phyloP scores from a whole-genome alignment of 2,888 invertebrate genomes.

The Agrochola litura region DNA sequence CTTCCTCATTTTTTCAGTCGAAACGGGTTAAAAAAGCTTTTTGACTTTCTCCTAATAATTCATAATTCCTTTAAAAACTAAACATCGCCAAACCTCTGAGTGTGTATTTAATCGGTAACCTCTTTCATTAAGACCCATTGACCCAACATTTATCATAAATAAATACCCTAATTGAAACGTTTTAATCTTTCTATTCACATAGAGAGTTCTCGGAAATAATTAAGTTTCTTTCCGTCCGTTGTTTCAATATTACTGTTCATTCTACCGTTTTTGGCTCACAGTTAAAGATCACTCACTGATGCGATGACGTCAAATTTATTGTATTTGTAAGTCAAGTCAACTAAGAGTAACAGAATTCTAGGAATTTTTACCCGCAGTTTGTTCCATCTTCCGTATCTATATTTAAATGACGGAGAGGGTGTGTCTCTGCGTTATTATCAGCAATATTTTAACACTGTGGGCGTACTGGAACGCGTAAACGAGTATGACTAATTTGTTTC shows the following conservation, averaged over 20 bases:
- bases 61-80: not conserved
- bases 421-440: too few relatives aligned
- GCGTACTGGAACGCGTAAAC: too few relatives aligned
- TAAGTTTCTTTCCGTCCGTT: constrained; percentile 6
- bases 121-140: not conserved
- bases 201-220: constrained; percentile 26
- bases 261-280: not conserved
- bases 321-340: not conserved
- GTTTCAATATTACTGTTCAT: constrained; percentile 25
- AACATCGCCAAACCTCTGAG: not conserved
- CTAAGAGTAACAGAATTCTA: not conserved
- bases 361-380: not conserved
- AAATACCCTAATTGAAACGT: constrained; percentile 16
- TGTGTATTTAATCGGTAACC: constrained; percentile 4
- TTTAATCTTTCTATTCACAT: constrained; percentile 12
- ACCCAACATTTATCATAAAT: constrained; percentile 13
- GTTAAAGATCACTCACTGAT: not conserved
- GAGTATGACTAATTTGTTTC: too few relatives aligned
- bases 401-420: too few relatives aligned
- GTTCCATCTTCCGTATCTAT: not conserved
- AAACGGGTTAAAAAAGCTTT: not conserved
- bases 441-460: too few relatives aligned
- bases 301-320: not conserved
- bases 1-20: not conserved
- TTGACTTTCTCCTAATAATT: not conserved